Conservation (phyloP, 2,113 vertebrate species). For the Sinocyclocheilus maitianheensis region DNA sequence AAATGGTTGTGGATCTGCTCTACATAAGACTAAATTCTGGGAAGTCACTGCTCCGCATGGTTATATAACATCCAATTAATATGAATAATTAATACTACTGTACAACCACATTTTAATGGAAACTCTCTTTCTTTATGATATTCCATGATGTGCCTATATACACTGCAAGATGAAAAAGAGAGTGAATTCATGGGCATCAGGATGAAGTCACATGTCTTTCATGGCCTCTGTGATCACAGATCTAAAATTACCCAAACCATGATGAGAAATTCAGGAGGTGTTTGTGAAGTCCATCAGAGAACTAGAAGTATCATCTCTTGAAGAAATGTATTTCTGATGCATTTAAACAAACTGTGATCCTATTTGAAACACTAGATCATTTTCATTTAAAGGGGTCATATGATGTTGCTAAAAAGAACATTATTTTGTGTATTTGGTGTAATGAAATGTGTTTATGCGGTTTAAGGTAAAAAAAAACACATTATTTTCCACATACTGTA, state of each 20-base stretch:
- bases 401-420: too few species aligned
- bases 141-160: not conserved
- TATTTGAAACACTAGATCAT: too few species aligned
- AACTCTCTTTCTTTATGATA: not conserved
- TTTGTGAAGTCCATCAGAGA: not conserved
- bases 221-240: slow-evolving; percentile 1
- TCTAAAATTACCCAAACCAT: slow-evolving; percentile 14
- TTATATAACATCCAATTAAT: not conserved
- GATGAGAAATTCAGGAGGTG: slow-evolving; percentile 24
- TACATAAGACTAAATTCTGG: not conserved
- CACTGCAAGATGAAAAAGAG: not conserved
- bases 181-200: not conserved
- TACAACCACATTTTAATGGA: not conserved
- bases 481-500: too few species aligned
- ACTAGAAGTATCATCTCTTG: not conserved
- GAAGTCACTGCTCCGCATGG: not conserved
- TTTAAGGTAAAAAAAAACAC: too few species aligned
- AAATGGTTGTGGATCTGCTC: not conserved
- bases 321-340: not conserved
- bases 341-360: too few species aligned
- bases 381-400: too few species aligned
- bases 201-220: not conserved
- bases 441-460: too few species aligned
- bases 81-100: slow-evolving; percentile 1
- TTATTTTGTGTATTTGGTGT: too few species aligned